phyloP scores from a whole-genome alignment of 2,888 invertebrate genomes.

The Dusona sp. region DNA sequence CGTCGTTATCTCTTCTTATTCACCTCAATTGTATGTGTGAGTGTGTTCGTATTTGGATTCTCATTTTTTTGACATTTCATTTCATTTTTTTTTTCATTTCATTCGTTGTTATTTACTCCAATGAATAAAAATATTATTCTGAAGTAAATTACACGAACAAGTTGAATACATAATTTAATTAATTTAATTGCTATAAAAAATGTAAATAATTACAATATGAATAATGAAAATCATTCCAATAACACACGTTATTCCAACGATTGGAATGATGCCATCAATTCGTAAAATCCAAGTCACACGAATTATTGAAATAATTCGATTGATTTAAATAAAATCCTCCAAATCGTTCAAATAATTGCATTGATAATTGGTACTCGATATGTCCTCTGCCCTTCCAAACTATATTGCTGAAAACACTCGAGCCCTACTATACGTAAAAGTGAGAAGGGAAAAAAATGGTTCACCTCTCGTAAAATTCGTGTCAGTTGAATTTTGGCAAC shows the following conservation, averaged over 20 bases:
- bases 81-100: background rate
- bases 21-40: background rate
- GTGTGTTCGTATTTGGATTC: constrained; percentile 3
- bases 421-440: background rate
- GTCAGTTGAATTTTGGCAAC: constrained; percentile 17
- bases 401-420: background rate
- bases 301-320: background rate
- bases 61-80: background rate
- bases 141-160: background rate
- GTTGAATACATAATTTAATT: background rate
- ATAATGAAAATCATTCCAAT: background rate
- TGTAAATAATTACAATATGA: background rate
- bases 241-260: too few relatives aligned
- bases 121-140: background rate
- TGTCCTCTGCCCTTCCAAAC: background rate
- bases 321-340: background rate
- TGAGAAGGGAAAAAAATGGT: constrained; percentile 9
- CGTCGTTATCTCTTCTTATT: constrained; percentile 25
- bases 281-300: background rate
- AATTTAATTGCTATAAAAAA: background rate
- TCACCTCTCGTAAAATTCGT: constrained; percentile 4
- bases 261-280: background rate
- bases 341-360: background rate
- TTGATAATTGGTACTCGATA: background rate
- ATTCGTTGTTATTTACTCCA: background rate